Conservation (phyloP, 2,797 vertebrate species). For the Anomalospiza imberbis region DNA sequence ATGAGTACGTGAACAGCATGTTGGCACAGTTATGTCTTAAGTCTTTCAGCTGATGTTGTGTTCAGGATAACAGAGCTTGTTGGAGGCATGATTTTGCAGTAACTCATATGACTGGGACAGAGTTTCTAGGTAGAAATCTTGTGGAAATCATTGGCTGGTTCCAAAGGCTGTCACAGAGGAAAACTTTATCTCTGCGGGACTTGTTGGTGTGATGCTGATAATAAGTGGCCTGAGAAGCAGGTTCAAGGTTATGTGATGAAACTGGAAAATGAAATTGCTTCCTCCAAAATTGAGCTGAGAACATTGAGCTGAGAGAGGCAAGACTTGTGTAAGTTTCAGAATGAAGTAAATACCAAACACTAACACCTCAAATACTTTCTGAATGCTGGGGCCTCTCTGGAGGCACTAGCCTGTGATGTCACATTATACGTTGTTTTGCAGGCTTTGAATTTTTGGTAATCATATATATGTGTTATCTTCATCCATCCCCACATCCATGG, state of each 20-base stretch:
- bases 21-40: neutral
- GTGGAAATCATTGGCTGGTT: neutral
- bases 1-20: neutral
- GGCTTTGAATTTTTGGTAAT: neutral
- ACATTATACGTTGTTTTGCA: neutral
- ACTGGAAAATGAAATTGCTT: neutral
- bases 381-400: neutral
- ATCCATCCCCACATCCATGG: neutral
- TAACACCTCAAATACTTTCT: neutral
- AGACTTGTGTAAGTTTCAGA: neutral
- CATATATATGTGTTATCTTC: neutral
- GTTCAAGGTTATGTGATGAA: neutral
- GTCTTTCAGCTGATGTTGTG: neutral
- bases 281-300: neutral
- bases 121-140: neutral
- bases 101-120: neutral
- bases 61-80: neutral
- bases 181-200: neutral
- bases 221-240: neutral
- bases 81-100: neutral
- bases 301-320: neutral
- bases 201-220: neutral
- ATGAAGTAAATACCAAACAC: neutral
- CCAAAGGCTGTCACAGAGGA: neutral
- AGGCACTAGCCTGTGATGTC: neutral